Base-by-base conservation (phyloP, 2,888 invertebrate species). In the Dyspetes luteomarginatus region DNA sequence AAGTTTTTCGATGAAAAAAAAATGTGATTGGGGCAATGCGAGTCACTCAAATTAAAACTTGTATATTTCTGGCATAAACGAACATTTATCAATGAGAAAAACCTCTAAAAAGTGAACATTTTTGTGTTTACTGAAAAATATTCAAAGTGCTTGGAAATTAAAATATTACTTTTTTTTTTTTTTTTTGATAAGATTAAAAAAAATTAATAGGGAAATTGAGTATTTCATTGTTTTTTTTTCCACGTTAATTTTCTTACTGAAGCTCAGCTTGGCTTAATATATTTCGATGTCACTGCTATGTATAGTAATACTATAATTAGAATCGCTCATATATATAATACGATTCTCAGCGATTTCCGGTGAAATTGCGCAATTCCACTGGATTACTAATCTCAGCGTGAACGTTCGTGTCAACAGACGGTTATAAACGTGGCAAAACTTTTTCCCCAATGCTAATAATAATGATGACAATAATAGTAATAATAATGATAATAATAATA, bases 271-370 rank as follows among this genome's bases (percentile, higher is more conserved):
- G 3, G 7, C 45, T 65, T 56, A n/a, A 52, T 52, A 36, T 74
- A 65, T 74, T 55, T 55, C 26, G 24, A 74, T 65, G 74, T 74
- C 74, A 74, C 36, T 45, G 28, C 73, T 73, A 73, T 74, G 65
- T 52, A 52, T 65, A 65, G 65, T 74, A 65, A 43, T 5, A 74
- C 74, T 74, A 74, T 74, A 74, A 65, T 74, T 74, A 74, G 74
- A 74, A 65, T 74, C 65, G 56, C 74, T 65, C 65, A 74, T 74
- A n/a, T n/a, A n/a, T n/a, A n/a, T 74, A 65, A 48, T 65, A 74
- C 74, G 65, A 65, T 74, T 74, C 65, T 65, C 65, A 30, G 55
- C 74, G 74, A 74, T 74, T 74, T 74, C 65, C 74, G 65, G 65
- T 74, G 56, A 64, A 48, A 74, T 74, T 74, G 65, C 74, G 74